phyloP scores from a whole-genome alignment of 2,888 invertebrate species.

The Luperina testacea region DNA sequence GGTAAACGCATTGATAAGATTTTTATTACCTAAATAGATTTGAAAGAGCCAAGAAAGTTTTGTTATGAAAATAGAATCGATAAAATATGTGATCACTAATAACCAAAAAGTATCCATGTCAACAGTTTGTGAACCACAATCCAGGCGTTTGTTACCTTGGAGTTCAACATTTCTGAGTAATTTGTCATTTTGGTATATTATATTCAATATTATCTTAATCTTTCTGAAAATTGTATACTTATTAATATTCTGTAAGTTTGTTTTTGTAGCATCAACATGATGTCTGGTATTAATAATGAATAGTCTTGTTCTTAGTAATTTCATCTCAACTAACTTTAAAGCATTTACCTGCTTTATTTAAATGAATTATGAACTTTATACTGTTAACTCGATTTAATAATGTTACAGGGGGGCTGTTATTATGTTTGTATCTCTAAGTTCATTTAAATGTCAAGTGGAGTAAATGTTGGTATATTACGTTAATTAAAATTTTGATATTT shows the following conservation, averaged over 20 bases:
- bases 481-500: background rate
- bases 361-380: constrained; percentile 5
- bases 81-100: background rate
- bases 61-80: background rate
- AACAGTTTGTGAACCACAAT: background rate
- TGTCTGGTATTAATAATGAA: background rate
- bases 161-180: background rate
- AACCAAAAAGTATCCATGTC: background rate
- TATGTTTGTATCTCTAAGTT: background rate
- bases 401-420: background rate
- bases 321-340: background rate
- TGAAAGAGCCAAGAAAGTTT: background rate
- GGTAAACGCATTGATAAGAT: background rate
- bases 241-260: background rate
- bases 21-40: background rate
- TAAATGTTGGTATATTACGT: background rate
- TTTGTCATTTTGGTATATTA: background rate
- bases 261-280: background rate
- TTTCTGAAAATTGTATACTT: background rate
- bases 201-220: background rate
- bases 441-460: background rate
- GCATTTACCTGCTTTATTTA: background rate
- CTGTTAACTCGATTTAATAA: background rate
- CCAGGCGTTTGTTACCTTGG: no score
- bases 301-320: background rate